A percentile compares a stretch with the other conserved stretches of the same genome.
Evolutionary conservation across 2,797 vertebrate genomes (phyloP).

Genomic region (Amniataba percoides): DNA sequence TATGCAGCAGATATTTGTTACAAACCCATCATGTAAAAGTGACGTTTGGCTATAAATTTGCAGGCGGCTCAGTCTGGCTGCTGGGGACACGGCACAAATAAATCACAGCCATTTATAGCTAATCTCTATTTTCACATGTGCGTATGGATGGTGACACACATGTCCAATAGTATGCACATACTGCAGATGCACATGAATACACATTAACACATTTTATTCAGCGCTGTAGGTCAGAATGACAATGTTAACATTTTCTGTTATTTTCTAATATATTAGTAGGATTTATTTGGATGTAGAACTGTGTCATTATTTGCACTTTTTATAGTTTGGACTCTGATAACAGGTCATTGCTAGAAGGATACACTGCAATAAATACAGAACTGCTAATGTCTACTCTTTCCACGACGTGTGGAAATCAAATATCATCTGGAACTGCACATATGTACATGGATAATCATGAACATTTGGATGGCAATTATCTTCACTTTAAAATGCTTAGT

Average conservation of each 20-base stretch:
- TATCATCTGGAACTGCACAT: constrained; percentile 6
- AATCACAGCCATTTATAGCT: constrained; percentile 94
- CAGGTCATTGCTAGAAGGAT: not conserved
- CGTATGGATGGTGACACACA: constrained; percentile 77
- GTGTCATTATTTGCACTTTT: not conserved
- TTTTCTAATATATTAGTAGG: not conserved
- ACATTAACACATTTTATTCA: constrained; percentile 1
- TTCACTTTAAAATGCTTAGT: constrained; percentile 22
- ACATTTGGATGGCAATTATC: constrained; percentile 7
- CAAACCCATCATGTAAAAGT: constrained; percentile 99
- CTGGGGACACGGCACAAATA: constrained; percentile 87
- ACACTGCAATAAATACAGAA: not conserved
- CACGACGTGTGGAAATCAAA: constrained; percentile 8
- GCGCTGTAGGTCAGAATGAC: constrained; percentile 1
- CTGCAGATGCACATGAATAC: not conserved
- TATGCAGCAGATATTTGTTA: constrained; percentile 99
- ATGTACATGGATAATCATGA: constrained; percentile 19
- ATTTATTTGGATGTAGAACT: not conserved
- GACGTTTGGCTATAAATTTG: constrained; percentile 98
- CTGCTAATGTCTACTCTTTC: not conserved
- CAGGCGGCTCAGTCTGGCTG: constrained; percentile 89
- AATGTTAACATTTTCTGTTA: not conserved
- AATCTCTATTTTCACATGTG: constrained; percentile 88
- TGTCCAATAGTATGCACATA: not conserved
- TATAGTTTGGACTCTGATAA: not conserved